A percentile compares a stretch with the other conserved stretches of the same genome.
phyloP scores from a whole-genome alignment of 1,140 invertebrate species.

The Heliconius nattereri region DNA sequence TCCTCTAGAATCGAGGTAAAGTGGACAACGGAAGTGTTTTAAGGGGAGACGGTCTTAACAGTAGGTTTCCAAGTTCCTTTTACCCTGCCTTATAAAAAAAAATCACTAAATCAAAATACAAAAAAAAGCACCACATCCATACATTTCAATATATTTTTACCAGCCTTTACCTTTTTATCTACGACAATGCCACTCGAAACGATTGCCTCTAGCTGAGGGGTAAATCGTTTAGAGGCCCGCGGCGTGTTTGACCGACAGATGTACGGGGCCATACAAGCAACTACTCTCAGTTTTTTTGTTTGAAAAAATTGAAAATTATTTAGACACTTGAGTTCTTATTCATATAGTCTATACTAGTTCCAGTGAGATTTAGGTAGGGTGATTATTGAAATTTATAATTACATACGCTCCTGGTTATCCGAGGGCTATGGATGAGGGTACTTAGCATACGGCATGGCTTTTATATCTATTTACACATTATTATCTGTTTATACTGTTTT shows the following conservation, averaged over 20 bases:
- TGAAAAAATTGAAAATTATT: constrained; percentile 57
- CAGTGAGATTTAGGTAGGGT: constrained; percentile 16
- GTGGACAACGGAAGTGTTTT: too few relatives aligned
- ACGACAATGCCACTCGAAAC: constrained; percentile 66
- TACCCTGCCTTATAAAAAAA: background rate
- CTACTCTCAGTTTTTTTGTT: constrained; percentile 59
- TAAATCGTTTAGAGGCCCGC: constrained; percentile 49
- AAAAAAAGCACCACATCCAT: constrained; percentile 43
- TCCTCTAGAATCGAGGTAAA: too few relatives aligned
- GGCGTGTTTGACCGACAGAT: constrained; percentile 63
- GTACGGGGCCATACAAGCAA: constrained; percentile 38
- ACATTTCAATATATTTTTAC: background rate
- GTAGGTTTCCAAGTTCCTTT: too few relatives aligned
- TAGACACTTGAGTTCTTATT: constrained; percentile 53
- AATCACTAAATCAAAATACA: background rate
- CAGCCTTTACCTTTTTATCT: constrained; percentile 67
- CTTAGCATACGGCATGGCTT: background rate
- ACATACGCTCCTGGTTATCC: constrained; percentile 13
- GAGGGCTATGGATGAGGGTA: background rate
- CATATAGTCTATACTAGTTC: constrained; percentile 13
- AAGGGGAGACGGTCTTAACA: too few relatives aligned
- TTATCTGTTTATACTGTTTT: too few relatives aligned
- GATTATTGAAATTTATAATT: constrained; percentile 22
- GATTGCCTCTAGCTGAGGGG: constrained; percentile 61
- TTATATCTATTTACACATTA: background rate